Base-by-base conservation (phyloP, 2,797 vertebrate species). In the Dendrocincla fuliginosa region DNA sequence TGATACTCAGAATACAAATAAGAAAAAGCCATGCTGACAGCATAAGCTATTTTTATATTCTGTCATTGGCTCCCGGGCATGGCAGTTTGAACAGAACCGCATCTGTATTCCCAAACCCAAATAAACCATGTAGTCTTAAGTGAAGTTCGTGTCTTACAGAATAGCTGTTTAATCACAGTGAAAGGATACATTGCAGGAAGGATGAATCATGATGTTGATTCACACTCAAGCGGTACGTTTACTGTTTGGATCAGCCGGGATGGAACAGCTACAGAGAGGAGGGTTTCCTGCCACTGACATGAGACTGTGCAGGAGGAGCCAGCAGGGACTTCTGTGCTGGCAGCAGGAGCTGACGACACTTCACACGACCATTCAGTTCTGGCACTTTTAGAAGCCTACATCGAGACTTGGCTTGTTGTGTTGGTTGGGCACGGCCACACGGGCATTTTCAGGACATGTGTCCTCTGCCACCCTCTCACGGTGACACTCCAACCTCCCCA, bases 21-120 rank as follows among this genome's bases (percentile, higher is more conserved):
- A 98, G 96, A 98, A 98, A 97, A 98, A 98, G 96, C 97, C 93
- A 97, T 97, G 97, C 97, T 98, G 98, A 98, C 98, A 98, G 97
- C 96, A 87, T 97, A 98, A 97, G 97, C 98, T 98, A 98, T 98
- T 98, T 98, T 98, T 98, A 97, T 95, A 96, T 93, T 93, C 75
- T 77, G 77, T 94, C 94, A 64, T 39, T 96, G 97, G 96, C 97
- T 97, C 92, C 90, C 39, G 53, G 98, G 97, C 96, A 94, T 60
- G 89, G 87, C 90, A 92, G 92, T 94, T 97, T 94, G 94, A 94
- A 84, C 87, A 96, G 96, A 95, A 78, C 96, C 15, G 27, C 96
- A 92, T 95, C 96, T 95, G 85, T 94, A 97, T 97, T 97, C 85
- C 68, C 75, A 81, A 97, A 95, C 92, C 88, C 95, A 96, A 91